A percentile compares a stretch with the other conserved stretches of the same genome.
Conservation (phyloP, 2,888 invertebrate genomes). For the Sarcophaga subvicina region DNA sequence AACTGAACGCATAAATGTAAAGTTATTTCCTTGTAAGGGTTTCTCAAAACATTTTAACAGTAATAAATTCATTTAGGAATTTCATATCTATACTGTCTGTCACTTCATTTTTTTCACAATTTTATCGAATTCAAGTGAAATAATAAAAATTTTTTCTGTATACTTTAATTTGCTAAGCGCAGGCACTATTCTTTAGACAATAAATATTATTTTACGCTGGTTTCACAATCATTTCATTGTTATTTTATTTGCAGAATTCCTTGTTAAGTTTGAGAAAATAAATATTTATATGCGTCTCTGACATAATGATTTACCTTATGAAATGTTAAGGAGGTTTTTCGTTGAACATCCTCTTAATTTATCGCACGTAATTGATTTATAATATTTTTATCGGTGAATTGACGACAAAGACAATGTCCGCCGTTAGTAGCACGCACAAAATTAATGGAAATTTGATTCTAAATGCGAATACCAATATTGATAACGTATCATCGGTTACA, state of each 20-base stretch:
- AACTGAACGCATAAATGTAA: no score
- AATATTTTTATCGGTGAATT: constrained; percentile 28
- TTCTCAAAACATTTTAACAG: no score
- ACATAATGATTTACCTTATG: constrained; percentile 29
- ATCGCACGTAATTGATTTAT: constrained; percentile 38
- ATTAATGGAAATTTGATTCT: constrained; percentile 68
- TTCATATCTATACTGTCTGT: no score
- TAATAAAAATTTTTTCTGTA: no score
- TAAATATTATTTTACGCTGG: neutral
- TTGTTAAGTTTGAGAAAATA: neutral
- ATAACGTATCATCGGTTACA: constrained; percentile 11
- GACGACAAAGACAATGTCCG: constrained; percentile 70
- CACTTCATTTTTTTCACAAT: no score
- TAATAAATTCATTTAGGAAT: no score
- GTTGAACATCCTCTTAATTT: constrained; percentile 20
- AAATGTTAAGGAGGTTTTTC: constrained; percentile 44
- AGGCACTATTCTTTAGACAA: neutral
- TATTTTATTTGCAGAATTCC: constrained; percentile 29
- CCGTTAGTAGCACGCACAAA: constrained; percentile 69
- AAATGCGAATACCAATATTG: constrained; percentile 45
- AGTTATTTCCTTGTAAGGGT: no score
- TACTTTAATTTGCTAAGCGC: no score
- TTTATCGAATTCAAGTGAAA: no score
- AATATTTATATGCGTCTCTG: neutral
- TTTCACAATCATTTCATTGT: constrained; percentile 5